Base-by-base conservation (phyloP, 2,797 vertebrate species). In the Paratrypauchen microcephalus region DNA sequence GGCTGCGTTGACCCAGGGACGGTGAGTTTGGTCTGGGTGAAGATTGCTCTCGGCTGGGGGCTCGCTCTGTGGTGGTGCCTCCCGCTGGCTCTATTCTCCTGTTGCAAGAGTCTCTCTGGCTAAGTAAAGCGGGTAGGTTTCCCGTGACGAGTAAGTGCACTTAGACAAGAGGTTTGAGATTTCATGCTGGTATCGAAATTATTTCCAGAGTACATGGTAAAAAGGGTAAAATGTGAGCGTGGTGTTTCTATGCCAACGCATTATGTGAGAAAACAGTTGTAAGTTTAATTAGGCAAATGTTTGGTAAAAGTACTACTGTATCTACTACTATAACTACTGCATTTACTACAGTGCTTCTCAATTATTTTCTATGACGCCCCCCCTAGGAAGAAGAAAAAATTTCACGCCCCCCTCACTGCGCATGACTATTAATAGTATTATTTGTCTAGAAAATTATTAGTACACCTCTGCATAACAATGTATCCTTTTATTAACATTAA, bases 101-200 rank as follows among this genome's bases (percentile, higher is more conserved):
- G 57, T 58, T 61, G 69, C 70, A 62, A 52, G 48, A 71, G 68
- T 48, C 50, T 78, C 80, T 78, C 82, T 73, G 24, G 67, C 58
- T 54, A 68, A 63, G 55, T 61, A 63, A 72, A 69, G 41, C 65
- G 13, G 64, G 5, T 19, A 61, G 21, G 69, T 63, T 65, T 73
- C 59, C 55, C 23, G 58, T 69, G 55, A 76, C 55, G 68, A 66
- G 60, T 59, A 78, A 74, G 75, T 72, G 65, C 73, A 68, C 78
- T 72, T 74, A 75, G 76, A 80, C 75, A 83, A 65, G 47, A 73
- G 79, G 79, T 75, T 69, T 58, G 74, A 78, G 58, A 85, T 84
- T 75, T 55, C 47, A 57, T 45, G 55, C 58, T 74, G 68, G 48
- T 62, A 66, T 50, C 36, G 45, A 74, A 52, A 41, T 64, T 58